Evolutionary conservation across 2,888 invertebrate species (phyloP).

Genomic region (Isotomurus palustris): DNA sequence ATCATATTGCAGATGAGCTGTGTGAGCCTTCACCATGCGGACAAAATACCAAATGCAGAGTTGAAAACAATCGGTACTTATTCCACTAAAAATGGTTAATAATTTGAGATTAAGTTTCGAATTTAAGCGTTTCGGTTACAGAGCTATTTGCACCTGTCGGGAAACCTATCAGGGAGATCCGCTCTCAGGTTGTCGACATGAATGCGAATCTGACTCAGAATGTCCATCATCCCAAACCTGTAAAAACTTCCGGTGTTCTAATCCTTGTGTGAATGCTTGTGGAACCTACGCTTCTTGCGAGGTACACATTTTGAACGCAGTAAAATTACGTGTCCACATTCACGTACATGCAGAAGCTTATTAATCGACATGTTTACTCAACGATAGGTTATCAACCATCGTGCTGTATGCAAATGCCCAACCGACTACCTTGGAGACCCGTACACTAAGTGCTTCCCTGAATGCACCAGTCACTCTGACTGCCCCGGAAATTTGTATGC

Average conservation of each 20-base stretch:
- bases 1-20: conserved; percentile 63
- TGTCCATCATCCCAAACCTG: conserved; percentile 60
- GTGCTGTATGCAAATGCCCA: conserved; percentile 42
- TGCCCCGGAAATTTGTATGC: conserved; percentile 59
- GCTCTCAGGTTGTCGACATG: conserved; percentile 46
- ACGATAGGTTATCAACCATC: conserved; percentile 40
- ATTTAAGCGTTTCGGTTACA: not conserved
- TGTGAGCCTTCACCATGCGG: conserved; percentile 59
- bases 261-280: conserved; percentile 65
- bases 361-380: no score
- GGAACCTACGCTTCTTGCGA: conserved; percentile 74
- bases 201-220: conserved; percentile 47
- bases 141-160: conserved; percentile 23
- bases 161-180: conserved; percentile 43
- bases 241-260: conserved; percentile 66
- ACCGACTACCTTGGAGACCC: conserved; percentile 73
- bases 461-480: conserved; percentile 72
- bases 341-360: not conserved
- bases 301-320: no score
- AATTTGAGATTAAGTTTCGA: not conserved
- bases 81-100: not conserved
- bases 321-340: conserved; percentile 39
- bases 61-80: conserved; percentile 55
- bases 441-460: conserved; percentile 68
- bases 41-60: conserved; percentile 49